Conservation (phyloP, 2,797 vertebrate genomes). For the Sciurus carolinensis region DNA sequence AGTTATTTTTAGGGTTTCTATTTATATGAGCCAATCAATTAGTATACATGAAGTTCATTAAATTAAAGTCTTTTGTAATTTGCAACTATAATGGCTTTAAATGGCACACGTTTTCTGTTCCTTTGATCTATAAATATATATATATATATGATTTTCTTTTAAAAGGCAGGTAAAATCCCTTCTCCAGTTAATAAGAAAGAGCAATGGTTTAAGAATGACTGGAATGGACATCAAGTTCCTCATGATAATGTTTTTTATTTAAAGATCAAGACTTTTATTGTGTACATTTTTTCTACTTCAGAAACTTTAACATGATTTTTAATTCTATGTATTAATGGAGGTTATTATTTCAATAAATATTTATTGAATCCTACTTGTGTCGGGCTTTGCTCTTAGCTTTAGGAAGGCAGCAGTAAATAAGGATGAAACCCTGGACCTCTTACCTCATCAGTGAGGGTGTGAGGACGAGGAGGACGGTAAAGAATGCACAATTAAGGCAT, state of each 20-base stretch:
- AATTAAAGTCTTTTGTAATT: neutral
- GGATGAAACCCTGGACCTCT: accelerated
- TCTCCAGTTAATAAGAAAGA: neutral
- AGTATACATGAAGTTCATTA: neutral
- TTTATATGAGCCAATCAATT: neutral
- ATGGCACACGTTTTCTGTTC: neutral
- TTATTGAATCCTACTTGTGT: neutral
- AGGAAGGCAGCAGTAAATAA: too few relatives aligned
- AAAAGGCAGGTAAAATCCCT: neutral
- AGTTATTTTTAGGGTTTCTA: slow-evolving; percentile 18
- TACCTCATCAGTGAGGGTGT: neutral
- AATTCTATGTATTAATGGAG: neutral
- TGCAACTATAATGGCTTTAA: slow-evolving; percentile 18
- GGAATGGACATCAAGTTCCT: neutral
- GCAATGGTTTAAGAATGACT: neutral
- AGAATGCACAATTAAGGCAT: neutral
- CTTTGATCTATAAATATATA: neutral
- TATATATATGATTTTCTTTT: neutral
- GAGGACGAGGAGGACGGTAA: neutral
- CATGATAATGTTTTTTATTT: neutral
- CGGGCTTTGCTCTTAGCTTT: neutral
- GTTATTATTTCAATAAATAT: neutral
- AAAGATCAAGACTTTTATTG: neutral
- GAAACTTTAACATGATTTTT: neutral
- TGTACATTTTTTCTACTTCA: neutral